Evolutionary conservation across 2,888 invertebrate species (phyloP).

Genomic region (Sinelater perroti): DNA sequence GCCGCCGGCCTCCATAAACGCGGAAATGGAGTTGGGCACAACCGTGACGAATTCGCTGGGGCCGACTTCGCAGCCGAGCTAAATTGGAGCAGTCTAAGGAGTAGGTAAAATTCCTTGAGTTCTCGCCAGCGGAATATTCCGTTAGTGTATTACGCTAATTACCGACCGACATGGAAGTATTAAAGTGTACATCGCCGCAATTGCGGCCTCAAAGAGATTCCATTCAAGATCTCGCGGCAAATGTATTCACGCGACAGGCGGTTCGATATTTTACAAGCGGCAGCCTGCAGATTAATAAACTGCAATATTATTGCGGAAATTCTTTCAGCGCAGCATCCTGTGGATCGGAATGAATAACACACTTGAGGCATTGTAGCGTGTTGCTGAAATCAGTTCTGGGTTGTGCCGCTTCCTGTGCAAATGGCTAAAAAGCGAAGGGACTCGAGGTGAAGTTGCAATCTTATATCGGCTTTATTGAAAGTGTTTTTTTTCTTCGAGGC

Average conservation of each 20-base stretch:
- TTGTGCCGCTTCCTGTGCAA: background rate
- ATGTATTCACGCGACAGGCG: too few species aligned
- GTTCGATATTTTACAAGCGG: background rate
- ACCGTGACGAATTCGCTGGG: constrained; percentile 26
- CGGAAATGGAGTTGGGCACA: constrained; percentile 23
- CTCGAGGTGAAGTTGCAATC: constrained; percentile 8
- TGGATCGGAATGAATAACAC: background rate
- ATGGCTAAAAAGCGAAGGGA: background rate
- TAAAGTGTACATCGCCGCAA: too few species aligned
- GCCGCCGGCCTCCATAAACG: constrained; percentile 23
- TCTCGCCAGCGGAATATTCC: constrained; percentile 1
- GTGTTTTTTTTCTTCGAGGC: constrained; percentile 18
- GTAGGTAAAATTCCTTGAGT: constrained; percentile 16
- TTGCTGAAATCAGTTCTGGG: background rate
- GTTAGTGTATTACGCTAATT: too few species aligned
- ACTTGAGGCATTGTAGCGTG: constrained; percentile 1
- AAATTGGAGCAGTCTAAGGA: constrained; percentile 18
- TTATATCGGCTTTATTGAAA: background rate
- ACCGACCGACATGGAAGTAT: too few species aligned
- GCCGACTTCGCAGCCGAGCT: constrained; percentile 18
- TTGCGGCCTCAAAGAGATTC: too few species aligned
- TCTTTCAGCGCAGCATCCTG: constrained; percentile 8
- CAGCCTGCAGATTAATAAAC: constrained; percentile 10
- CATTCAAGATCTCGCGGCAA: too few species aligned
- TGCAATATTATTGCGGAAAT: constrained; percentile 5